Evolutionary conservation across 2,888 invertebrate species (phyloP), one percentile per base, ranked within the genome.

Genomic region (Heliothis peltigera): DNA sequence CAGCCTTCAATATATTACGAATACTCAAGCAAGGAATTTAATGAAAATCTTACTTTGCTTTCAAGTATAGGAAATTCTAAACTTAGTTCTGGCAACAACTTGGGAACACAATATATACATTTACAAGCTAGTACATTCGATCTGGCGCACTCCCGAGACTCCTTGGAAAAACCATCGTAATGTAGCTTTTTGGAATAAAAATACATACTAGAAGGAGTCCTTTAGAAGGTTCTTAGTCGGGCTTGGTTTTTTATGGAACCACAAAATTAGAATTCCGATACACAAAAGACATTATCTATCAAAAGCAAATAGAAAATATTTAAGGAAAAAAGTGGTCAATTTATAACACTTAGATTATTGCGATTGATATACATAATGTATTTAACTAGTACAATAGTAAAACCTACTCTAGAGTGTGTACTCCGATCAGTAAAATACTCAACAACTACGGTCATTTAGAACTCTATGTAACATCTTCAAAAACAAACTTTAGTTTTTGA

Each of bases 11-110:
- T 63, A 47, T 55, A 51, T 15, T 44, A 17, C 46, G 51, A 19
- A 42, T 17, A 12, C 43, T 55, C 39, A 54, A 48, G 19, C 21
- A 52, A 19, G 19, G n/a, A 42, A 62, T 43, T 51, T 54, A 44
- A 69, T 54, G 22, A 51, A 68, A 67, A 55, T 18, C 35, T 71
- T 61, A 61, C 62, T 69, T 71, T 52, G 54, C 63, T 69, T 69
- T 69, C 46, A 69, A 54, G 17, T 52, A 46, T 44, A 44, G 17
- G 22, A 28, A 61, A 73, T 39, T 43, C 6, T 43, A 21, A 70
- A 70, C 61, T 56, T 53, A 57, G 48, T 56, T 56, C 44, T 28
- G 19, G 15, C 3, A 44, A 48, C 52, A 60, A 49, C 19, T 73
- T 2, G 19, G 22, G 65, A 42, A 19, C 17, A 25, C 10, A 18